Evolutionary conservation across 1,140 invertebrate species (phyloP).

Genomic region (Melanaphis sacchari): DNA sequence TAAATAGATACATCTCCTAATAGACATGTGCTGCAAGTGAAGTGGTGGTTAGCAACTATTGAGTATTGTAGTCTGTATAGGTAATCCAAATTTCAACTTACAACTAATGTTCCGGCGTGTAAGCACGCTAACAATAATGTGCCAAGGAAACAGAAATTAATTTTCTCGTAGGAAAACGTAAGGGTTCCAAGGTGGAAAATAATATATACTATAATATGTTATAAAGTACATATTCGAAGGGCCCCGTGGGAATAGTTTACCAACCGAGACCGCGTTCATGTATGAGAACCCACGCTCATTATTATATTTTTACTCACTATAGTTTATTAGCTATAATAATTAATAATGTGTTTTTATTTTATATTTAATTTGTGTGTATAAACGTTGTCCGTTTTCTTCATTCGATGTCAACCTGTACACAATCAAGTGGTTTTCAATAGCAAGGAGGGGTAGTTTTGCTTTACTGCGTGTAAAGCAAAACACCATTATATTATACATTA

Average conservation of each 20-base stretch:
- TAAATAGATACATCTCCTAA: conserved; percentile 36
- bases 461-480: neutral
- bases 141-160: conserved; percentile 55
- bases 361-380: neutral
- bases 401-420: neutral
- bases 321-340: conserved; percentile 55
- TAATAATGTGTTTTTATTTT: conserved; percentile 19
- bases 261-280: conserved; percentile 25
- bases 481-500: neutral
- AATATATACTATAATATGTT: conserved; percentile 17
- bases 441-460: neutral
- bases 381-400: neutral
- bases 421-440: neutral
- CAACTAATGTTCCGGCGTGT: conserved; percentile 53
- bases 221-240: conserved; percentile 25
- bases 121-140: conserved; percentile 51
- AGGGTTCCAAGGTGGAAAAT: conserved; percentile 38
- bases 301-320: conserved; percentile 44
- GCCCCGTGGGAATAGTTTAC: conserved; percentile 50
- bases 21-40: conserved; percentile 4
- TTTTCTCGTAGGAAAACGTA: conserved; percentile 49
- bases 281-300: conserved; percentile 45
- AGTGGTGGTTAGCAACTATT: neutral
- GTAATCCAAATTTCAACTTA: conserved; percentile 49
- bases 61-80: neutral